A percentile compares a stretch with the other conserved stretches of the same genome.
Conservation (phyloP, 2,113 vertebrate genomes). For the Anoplopoma fimbria region DNA sequence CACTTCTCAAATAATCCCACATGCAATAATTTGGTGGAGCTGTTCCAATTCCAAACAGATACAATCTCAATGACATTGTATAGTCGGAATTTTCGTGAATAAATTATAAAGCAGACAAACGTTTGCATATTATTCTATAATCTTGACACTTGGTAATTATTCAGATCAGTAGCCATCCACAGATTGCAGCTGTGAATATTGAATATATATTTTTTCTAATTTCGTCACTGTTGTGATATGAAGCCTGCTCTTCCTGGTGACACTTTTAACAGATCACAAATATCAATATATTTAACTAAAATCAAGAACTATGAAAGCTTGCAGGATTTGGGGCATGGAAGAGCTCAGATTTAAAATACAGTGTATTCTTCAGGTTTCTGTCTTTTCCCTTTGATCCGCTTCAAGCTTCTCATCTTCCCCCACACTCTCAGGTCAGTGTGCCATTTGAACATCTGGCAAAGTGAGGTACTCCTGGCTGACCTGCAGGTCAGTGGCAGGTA, state of each 20-base stretch:
- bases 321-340: accelerated
- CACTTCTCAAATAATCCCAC: background rate
- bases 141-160: background rate
- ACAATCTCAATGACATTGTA: background rate
- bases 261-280: background rate
- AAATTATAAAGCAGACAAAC: background rate
- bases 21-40: background rate
- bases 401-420: conserved; percentile 32
- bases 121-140: background rate
- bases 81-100: background rate
- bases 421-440: conserved; percentile 90
- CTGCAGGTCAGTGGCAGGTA: conserved; percentile 76
- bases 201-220: too few relatives aligned
- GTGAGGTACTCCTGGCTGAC: conserved; percentile 82
- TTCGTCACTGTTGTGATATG: too few relatives aligned
- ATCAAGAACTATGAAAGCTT: background rate
- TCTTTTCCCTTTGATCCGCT: background rate
- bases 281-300: background rate
- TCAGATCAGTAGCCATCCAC: background rate
- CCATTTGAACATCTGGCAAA: conserved; percentile 99
- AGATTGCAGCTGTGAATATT: too few relatives aligned
- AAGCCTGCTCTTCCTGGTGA: too few relatives aligned
- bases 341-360: background rate
- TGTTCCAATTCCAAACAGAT: background rate
- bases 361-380: background rate